These are phyloP conservation scores for Lineus longissimus DNA, from an alignment of 1,140 invertebrate genomes.

Conservation along the genomic window DNA sequence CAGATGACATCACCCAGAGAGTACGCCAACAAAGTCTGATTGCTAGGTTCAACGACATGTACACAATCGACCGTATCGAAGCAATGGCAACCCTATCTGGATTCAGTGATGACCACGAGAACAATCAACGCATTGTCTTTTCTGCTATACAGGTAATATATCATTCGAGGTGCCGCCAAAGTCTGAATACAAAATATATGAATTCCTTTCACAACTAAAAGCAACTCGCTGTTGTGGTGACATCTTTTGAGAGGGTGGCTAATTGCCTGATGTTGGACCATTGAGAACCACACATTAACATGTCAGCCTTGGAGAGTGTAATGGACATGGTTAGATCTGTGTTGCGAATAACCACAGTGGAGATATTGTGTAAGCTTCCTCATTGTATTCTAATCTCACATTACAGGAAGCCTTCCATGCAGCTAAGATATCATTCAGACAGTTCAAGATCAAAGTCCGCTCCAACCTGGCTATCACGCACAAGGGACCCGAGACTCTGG, in stretches of 20 bases:
- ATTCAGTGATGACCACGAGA: conserved; percentile 50
- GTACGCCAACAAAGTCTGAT: conserved; percentile 46
- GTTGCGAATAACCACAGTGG: too few relatives aligned
- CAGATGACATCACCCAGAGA: conserved; percentile 48
- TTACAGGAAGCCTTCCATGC: conserved; percentile 50
- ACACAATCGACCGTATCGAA: conserved; percentile 43
- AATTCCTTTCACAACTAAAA: too few relatives aligned
- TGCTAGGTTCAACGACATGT: conserved; percentile 50
- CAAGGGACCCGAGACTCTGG: conserved; percentile 50
- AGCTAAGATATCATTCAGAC: conserved; percentile 49
- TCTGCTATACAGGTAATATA: conserved; percentile 44
- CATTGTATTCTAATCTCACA: too few relatives aligned
- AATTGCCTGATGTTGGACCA: too few relatives aligned
- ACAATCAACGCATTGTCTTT: conserved; percentile 50
- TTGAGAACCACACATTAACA: too few relatives aligned
- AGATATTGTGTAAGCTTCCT: too few relatives aligned
- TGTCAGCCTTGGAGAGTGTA: too few relatives aligned
- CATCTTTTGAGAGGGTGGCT: too few relatives aligned
- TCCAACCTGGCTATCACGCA: conserved; percentile 49
- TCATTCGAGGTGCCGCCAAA: too few relatives aligned
- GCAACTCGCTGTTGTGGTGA: too few relatives aligned
- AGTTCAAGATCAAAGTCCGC: conserved; percentile 52
- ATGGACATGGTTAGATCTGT: too few relatives aligned
- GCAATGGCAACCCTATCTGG: conserved; percentile 49
- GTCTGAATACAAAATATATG: too few relatives aligned